A percentile compares a stretch with the other conserved stretches of the same genome.
Evolutionary conservation across 2,888 invertebrate genomes (phyloP).

Genomic region (Agrotis clavis): DNA sequence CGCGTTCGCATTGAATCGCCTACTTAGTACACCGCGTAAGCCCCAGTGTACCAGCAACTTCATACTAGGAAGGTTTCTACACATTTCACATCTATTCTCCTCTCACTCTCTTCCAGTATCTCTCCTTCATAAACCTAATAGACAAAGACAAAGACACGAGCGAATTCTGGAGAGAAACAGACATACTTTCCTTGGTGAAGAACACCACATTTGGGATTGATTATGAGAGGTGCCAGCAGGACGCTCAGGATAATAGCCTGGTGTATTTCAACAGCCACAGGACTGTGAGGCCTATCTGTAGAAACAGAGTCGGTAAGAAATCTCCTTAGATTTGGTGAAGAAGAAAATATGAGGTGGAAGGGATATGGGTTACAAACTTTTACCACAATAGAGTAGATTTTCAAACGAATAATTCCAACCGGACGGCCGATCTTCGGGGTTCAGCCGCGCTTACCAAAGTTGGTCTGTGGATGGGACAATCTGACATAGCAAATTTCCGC

Average conservation of each 20-base stretch:
- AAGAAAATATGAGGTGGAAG: background rate
- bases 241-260: slow-evolving; percentile 52
- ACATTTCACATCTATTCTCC: background rate
- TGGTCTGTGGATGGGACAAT: too few relatives aligned
- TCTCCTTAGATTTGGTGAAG: background rate
- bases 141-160: slow-evolving; percentile 82
- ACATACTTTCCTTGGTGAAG: slow-evolving; percentile 81
- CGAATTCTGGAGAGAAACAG: slow-evolving; percentile 87
- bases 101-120: slow-evolving; percentile 73
- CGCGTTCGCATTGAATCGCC: too few relatives aligned
- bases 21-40: too few relatives aligned
- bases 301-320: slow-evolving; percentile 75
- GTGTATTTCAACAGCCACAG: slow-evolving; percentile 76
- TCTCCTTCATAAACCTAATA: slow-evolving; percentile 83
- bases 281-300: slow-evolving; percentile 82
- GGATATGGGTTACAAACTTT: background rate
- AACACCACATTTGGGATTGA: slow-evolving; percentile 77
- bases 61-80: too few relatives aligned
- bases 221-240: slow-evolving; percentile 78
- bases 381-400: background rate
- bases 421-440: too few relatives aligned
- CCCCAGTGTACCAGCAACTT: too few relatives aligned
- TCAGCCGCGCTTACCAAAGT: too few relatives aligned
- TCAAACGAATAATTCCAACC: too few relatives aligned
- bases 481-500: too few relatives aligned